A percentile compares a stretch with the other conserved stretches of the same genome.
Conservation (phyloP, 2,797 vertebrate genomes). For the Sebastes nivosus region DNA sequence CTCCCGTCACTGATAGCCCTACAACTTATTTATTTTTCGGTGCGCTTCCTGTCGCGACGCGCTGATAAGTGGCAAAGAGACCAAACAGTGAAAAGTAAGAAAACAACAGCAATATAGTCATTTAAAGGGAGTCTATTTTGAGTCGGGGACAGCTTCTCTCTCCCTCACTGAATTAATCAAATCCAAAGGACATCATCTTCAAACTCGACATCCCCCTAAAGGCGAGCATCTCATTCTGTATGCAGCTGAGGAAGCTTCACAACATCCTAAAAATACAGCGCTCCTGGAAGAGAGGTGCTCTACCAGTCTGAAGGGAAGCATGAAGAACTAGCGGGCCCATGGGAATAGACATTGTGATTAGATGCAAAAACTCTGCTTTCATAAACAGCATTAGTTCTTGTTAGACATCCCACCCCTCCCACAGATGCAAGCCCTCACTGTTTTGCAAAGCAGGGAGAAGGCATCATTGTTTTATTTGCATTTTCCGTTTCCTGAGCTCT, state of each 20-base stretch:
- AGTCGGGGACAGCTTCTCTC: constrained; percentile 85
- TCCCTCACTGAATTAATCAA: constrained; percentile 96
- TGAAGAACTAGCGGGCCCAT: constrained; percentile 91
- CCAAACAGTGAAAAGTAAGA: constrained; percentile 76
- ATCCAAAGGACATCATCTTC: constrained; percentile 99
- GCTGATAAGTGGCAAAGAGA: constrained; percentile 82
- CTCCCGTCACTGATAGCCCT: constrained; percentile 76
- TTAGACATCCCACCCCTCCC: constrained; percentile 81
- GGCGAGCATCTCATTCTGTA: constrained; percentile 96
- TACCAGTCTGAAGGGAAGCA: constrained; percentile 90
- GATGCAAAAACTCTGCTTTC: constrained; percentile 91
- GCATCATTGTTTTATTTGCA: constrained; percentile 68
- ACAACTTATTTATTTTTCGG: constrained; percentile 63
- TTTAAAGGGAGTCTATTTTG: constrained; percentile 87
- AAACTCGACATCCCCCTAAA: constrained; percentile 98
- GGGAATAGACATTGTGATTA: constrained; percentile 94
- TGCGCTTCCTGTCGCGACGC: constrained; percentile 77
- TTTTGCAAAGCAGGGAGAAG: constrained; percentile 67
- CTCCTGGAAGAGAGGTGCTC: constrained; percentile 94
- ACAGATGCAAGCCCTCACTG: constrained; percentile 72
- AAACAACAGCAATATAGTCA: constrained; percentile 85
- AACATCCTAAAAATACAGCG: constrained; percentile 99
- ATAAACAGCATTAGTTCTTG: constrained; percentile 92
- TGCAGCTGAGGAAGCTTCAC: constrained; percentile 92
- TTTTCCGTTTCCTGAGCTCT: constrained; percentile 57